Percentiles rank a stretch among this genome's conserved stretches.
Evolutionary conservation across 2,113 vertebrate genomes (phyloP).

Genomic region (Crotalus tigris): DNA sequence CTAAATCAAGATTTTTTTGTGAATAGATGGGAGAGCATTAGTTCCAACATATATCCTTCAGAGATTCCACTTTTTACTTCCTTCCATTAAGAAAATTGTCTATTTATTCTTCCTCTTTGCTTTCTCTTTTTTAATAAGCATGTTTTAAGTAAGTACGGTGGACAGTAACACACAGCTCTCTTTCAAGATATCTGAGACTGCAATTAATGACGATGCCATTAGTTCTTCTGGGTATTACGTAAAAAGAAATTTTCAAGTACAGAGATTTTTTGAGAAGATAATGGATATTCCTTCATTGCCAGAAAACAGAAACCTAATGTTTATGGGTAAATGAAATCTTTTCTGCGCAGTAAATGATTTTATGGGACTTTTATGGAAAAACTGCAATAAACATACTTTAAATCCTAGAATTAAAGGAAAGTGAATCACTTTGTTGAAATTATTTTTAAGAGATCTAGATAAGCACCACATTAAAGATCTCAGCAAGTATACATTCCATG

Average conservation of each 20-base stretch:
- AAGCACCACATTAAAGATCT: slow-evolving; percentile 21
- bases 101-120: not conserved
- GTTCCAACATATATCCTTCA: not conserved
- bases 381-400: slow-evolving; percentile 24
- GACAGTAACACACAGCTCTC: not conserved
- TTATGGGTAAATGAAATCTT: slow-evolving; percentile 31
- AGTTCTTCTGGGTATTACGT: not conserved
- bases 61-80: not conserved
- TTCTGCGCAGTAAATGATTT: slow-evolving; percentile 26
- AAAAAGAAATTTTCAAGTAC: not conserved
- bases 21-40: not conserved
- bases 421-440: slow-evolving; percentile 21
- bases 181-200: not conserved
- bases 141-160: not conserved
- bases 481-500: not conserved
- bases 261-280: slow-evolving; percentile 23
- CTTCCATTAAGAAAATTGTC: not conserved
- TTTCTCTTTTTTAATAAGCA: not conserved
- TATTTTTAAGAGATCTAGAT: slow-evolving; percentile 13
- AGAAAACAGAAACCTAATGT: slow-evolving; percentile 33
- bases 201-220: slow-evolving; percentile 11
- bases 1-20: not conserved
- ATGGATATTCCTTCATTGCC: slow-evolving; percentile 10
- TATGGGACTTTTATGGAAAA: slow-evolving; percentile 32
- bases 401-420: slow-evolving; percentile 23